Evolutionary conservation across 2,113 vertebrate genomes (phyloP), one percentile per base, ranked within the genome.

Genomic region (Saimiri boliviensis): DNA sequence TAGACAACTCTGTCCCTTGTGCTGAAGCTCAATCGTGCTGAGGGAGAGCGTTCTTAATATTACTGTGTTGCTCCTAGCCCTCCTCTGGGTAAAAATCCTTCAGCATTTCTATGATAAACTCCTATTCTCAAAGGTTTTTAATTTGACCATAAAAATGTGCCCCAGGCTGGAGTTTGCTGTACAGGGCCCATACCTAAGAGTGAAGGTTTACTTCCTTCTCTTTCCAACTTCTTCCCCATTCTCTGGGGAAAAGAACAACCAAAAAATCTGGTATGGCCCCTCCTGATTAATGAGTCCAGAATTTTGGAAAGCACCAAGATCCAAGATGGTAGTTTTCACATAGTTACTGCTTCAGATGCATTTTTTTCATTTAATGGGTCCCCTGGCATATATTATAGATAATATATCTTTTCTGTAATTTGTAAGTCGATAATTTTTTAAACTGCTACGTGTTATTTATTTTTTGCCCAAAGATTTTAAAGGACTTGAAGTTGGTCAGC

Each of bases 91-190:
- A 92, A 98, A 77, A 74, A 80, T 98, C 95, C 98, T 95, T 98
- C 98, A 98, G 95, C 97, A 94, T 98, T 98, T 98, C 97, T 96
- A 97, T 98, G 98, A 98, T 97, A 98, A 98, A 98, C 97, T 98
- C 95, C 97, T 97, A 73, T 97, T 98, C 98, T 98, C 98, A 94
- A 98, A 98, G 98, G 98, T 97, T 98, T 98, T 98, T 98, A 98
- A 98, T 98, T 98, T 98, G 96, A 98, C 97, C 89, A 93, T 98
- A 98, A 98, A 98, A 98, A 97, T 95, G 91, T 96, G 98, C 98
- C 98, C 96, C 91, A 47, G 98, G 98, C 98, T 96, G 89, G 96
- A 95, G 93, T 93, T 96, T 96, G 97, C 95, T 96, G 35, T 92
- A 74, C 54, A n/a, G 71, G 98, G 96, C 95, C 96, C 96, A 92